phyloP scores from a whole-genome alignment of 2,888 invertebrate species.

The Pyrochroa serraticornis region DNA sequence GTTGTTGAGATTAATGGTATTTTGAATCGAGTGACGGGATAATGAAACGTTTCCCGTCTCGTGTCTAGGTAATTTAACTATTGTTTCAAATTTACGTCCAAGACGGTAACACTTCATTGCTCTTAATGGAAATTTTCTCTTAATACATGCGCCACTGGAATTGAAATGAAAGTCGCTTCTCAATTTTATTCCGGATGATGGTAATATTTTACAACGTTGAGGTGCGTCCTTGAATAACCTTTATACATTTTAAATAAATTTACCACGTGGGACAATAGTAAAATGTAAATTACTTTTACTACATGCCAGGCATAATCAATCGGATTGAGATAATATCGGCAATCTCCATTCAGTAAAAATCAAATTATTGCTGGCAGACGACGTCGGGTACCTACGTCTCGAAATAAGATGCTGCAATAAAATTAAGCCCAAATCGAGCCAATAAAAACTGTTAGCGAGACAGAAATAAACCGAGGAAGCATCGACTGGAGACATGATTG shows the following conservation, averaged over 20 bases:
- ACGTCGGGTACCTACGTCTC: no score
- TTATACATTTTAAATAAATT: slow-evolving; percentile 10
- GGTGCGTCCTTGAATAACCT: slow-evolving; percentile 21
- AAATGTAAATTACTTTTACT: slow-evolving; percentile 19
- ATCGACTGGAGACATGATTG: no score
- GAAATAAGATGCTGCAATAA: no score
- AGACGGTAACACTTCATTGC: slow-evolving; percentile 39
- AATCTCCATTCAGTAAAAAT: slow-evolving; percentile 1
- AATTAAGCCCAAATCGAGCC: no score
- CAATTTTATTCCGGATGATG: no score
- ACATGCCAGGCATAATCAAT: no score
- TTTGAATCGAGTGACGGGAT: neutral
- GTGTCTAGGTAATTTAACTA: slow-evolving; percentile 7
- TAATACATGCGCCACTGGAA: slow-evolving; percentile 27
- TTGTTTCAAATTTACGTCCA: slow-evolving; percentile 18
- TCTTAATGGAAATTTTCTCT: slow-evolving; percentile 41
- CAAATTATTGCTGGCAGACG: neutral
- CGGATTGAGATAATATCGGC: no score
- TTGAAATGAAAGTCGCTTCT: no score
- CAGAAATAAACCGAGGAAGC: no score
- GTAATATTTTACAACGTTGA: neutral
- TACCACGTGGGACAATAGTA: slow-evolving; percentile 10
- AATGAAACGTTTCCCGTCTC: slow-evolving; percentile 15
- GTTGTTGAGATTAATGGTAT: neutral
- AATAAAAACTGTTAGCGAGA: no score